Evolutionary conservation across 2,888 invertebrate genomes (phyloP), one percentile per base, ranked within the genome.

Genomic region (Corbicula japonica): DNA sequence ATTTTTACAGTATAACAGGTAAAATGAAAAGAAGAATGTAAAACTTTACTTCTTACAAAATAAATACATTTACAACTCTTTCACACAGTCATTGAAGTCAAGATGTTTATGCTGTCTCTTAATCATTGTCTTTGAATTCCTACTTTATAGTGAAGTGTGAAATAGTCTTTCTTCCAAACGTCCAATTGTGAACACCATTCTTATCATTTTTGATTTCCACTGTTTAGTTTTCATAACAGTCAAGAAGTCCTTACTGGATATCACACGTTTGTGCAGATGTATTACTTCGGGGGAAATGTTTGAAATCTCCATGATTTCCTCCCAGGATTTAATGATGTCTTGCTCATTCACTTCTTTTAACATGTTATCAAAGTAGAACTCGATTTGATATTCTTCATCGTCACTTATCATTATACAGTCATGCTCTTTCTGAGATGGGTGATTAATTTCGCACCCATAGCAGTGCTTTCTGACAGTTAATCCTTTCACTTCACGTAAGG

Each of bases 171-270:
- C 60, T 34, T 63, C 72, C 12, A 73, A 12, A 21, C 50, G 48
- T 41, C 8, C 18, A 32, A 72, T 72, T 23, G 46, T 32, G 2
- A 50, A 23, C n/a, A 73, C 30, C 38, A 63, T 70, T 76, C 34
- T 70, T 63, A 50, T 76, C 50, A 76, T 76, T 38, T 76, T 76
- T 18, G 6, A 18, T 26, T 34, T 28, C 76, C 76, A 70, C 23
- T 69, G 70, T n/a, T 70, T 48, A 2, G 70, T 76, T 65, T 76
- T 76, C 76, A 76, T 76, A 10, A 76, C 26, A 12, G 32, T 15
- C 1, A 71, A 46, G 61, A 61, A 76, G 44, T 71, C 71, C 21
- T 66, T 60, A 35, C 28, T 65, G 12, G 38, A 38, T 8, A 76
- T 41, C 12, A 76, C 71, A 34, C 4, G 32, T 54, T 76, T 76